These are phyloP conservation scores for Oryctes rhinoceros DNA, from an alignment of 1,140 invertebrate species.

Conservation along the genomic window DNA sequence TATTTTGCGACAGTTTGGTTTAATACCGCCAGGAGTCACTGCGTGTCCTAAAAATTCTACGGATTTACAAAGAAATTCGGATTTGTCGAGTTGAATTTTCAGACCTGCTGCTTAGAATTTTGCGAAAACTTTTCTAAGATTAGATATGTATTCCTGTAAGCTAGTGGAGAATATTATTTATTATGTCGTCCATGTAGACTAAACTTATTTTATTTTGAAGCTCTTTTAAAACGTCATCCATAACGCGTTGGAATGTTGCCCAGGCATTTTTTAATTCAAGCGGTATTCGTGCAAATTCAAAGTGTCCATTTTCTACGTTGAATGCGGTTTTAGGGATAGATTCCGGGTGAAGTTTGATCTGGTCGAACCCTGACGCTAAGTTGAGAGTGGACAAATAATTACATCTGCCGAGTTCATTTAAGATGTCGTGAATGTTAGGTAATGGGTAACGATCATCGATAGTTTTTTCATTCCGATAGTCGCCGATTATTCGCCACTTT, in stretches of 20 bases:
- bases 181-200: conserved; percentile 18
- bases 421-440: conserved; percentile 62
- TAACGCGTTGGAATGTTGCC: conserved; percentile 16
- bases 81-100: conserved; percentile 26
- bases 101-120: neutral
- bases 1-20: neutral
- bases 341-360: conserved; percentile 60
- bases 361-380: conserved; percentile 63
- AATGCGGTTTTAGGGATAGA: conserved; percentile 63
- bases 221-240: neutral
- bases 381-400: conserved; percentile 62
- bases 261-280: conserved; percentile 21
- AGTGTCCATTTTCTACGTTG: conserved; percentile 53
- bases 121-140: too few species aligned
- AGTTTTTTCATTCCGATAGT: conserved; percentile 57
- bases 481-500: too few species aligned
- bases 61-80: conserved; percentile 2
- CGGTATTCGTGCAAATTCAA: conserved; percentile 21
- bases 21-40: neutral
- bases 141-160: neutral
- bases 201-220: neutral
- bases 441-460: conserved; percentile 63
- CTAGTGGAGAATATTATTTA: neutral
- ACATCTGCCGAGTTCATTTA: conserved; percentile 60
- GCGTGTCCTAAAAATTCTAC: neutral